phyloP scores from a whole-genome alignment of 1,140 invertebrate genomes.

The Cherax destructor region DNA sequence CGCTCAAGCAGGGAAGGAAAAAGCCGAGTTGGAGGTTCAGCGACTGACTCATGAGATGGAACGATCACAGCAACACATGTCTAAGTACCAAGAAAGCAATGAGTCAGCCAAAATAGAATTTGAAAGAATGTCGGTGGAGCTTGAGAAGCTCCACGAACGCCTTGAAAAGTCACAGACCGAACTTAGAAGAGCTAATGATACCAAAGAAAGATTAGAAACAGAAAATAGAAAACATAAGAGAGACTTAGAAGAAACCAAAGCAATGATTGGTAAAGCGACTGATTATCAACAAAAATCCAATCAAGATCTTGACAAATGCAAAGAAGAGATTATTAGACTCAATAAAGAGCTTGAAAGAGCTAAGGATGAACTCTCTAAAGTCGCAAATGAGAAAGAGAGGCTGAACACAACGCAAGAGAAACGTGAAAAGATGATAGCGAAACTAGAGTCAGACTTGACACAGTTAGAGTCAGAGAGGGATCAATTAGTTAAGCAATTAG shows the following conservation, averaged over 20 bases:
- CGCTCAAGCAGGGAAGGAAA: constrained; percentile 75
- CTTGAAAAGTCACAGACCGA: constrained; percentile 73
- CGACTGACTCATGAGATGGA: constrained; percentile 90
- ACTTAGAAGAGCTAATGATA: constrained; percentile 70
- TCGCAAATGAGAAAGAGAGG: constrained; percentile 79
- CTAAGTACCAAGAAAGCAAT: constrained; percentile 86
- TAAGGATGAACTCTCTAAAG: constrained; percentile 79
- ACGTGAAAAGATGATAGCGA: constrained; percentile 75
- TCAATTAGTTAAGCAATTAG: constrained; percentile 90
- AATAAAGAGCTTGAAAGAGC: constrained; percentile 73
- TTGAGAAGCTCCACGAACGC: constrained; percentile 86
- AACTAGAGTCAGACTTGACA: constrained; percentile 88
- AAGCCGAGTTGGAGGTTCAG: constrained; percentile 88
- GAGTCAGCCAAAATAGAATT: constrained; percentile 88
- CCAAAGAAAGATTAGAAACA: constrained; percentile 70
- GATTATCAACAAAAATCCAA: constrained; percentile 66
- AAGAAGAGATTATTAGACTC: constrained; percentile 71
- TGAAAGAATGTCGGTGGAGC: constrained; percentile 86
- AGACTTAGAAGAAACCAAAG: constrained; percentile 71
- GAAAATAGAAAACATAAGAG: constrained; percentile 68
- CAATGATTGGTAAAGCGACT: constrained; percentile 65
- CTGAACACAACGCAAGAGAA: constrained; percentile 66
- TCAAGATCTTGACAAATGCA: constrained; percentile 69
- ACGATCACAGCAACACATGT: constrained; percentile 87
- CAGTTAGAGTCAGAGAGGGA: constrained; percentile 89